Evolutionary conservation across 1,140 invertebrate species (phyloP), one percentile per base, ranked within the genome.

Genomic region (Homarus americanus): DNA sequence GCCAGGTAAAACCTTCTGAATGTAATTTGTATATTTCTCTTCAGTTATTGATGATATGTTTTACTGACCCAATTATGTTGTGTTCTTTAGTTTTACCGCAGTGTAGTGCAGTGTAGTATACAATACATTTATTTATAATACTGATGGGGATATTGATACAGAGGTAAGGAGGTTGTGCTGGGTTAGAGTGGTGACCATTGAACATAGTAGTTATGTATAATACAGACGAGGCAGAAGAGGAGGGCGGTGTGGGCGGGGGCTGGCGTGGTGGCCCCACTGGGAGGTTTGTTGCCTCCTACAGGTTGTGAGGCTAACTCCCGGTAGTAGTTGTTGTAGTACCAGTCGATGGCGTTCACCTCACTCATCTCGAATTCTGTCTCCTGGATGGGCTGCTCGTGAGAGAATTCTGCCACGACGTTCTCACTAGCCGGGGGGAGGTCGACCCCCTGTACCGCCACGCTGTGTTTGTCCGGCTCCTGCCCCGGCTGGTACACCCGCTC

Each of bases 261-360:
- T 4, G 44, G 34, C n/a, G 49, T 28, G 4, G 44, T 3, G 20
- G 80, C 69, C 12, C 24, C 36, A 20, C 41, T 53, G 32, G 69
- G 44, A 36, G 88, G 88, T 24, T 34, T 38, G 72, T 91, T 89
- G 1, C 92, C 90, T 2, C 92, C 92, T 69, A 91, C 69, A 1
- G 92, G 92, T 1, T 91, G n/a, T 32, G 90, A 87, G 24, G 76
- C 76, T 28, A 91, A 88, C 63, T 91, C 89, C 20, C 82, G 53
- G 82, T 78, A 72, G 82, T 92, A 92, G 49, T 92, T 92, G 63
- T 87, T 91, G 36, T 91, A 92, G 49, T 92, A 92, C 92, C 92
- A 92, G 79, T 91, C 73, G 5, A 87, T 84, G 28, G 41, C 44
- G 24, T 90, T 90, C 15, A 36, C 80, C 15, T 90, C 72, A 17